These are phyloP conservation scores for Busseola fusca DNA, from an alignment of 2,888 invertebrate species.

Conservation along the genomic window DNA sequence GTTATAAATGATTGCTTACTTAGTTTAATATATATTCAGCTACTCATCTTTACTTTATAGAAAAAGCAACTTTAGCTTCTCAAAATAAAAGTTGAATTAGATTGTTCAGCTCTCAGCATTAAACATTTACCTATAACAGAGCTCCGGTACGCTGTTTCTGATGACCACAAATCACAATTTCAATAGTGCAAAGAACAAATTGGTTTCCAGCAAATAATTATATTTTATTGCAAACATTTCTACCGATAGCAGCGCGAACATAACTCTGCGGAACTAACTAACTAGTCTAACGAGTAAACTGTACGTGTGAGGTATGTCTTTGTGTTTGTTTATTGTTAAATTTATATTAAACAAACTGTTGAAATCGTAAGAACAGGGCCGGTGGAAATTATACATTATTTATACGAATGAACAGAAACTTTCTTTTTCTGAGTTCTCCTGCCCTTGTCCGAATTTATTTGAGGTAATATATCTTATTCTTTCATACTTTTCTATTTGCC, in stretches of 20 bases:
- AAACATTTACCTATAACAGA: conserved; percentile 57
- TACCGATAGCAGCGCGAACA: conserved; percentile 79
- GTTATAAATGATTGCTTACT: no score
- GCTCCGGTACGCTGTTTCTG: conserved; percentile 57
- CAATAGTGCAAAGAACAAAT: conserved; percentile 80
- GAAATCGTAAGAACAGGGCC: conserved; percentile 27
- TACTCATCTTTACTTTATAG: neutral
- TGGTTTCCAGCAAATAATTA: conserved; percentile 86
- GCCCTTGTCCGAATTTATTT: no score
- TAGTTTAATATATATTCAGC: conserved; percentile 39
- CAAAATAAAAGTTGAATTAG: conserved; percentile 26
- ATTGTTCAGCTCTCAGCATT: conserved; percentile 8
- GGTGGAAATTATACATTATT: conserved; percentile 15
- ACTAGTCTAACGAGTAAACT: conserved; percentile 75
- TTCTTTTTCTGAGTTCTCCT: no score
- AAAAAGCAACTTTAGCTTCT: conserved; percentile 14
- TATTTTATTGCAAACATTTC: conserved; percentile 82
- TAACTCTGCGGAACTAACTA: conserved; percentile 80
- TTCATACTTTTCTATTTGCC: no score
- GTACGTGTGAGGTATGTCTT: conserved; percentile 58
- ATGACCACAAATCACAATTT: conserved; percentile 79
- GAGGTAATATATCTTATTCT: no score
- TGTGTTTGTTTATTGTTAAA: conserved; percentile 62
- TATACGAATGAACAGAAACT: neutral
- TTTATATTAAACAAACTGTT: conserved; percentile 53